These are phyloP conservation scores for Merodon equestris DNA, from an alignment of 2,888 invertebrate genomes.

Conservation along the genomic window DNA sequence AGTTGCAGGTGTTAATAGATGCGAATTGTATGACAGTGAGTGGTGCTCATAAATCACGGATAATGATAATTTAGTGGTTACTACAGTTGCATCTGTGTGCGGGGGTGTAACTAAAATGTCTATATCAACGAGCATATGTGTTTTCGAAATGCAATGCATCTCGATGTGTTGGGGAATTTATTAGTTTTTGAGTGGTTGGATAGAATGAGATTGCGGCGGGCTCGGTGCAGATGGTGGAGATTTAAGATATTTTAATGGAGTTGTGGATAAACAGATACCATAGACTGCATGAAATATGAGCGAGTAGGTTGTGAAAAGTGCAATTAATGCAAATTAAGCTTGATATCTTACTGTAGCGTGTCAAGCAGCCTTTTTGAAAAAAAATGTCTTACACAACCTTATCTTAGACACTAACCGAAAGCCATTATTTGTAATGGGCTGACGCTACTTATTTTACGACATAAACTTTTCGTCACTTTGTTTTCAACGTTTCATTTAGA, in stretches of 20 bases:
- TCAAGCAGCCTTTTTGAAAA: no score
- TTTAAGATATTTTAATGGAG: background rate
- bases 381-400: no score
- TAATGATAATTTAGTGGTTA: conserved; percentile 59
- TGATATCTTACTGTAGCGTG: no score
- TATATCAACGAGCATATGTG: background rate
- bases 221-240: background rate
- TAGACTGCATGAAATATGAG: background rate
- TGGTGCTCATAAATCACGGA: conserved; percentile 62
- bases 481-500: no score
- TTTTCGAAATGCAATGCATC: background rate
- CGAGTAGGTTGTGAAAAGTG: background rate
- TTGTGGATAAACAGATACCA: background rate
- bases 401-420: no score
- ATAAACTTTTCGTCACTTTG: no score
- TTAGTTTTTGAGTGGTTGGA: conserved; percentile 2
- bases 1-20: conserved; percentile 68
- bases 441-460: no score
- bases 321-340: no score
- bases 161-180: background rate
- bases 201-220: background rate
- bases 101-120: no score
- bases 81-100: conserved; percentile 30
- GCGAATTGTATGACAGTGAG: conserved; percentile 62
- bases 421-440: no score